Base-by-base conservation (phyloP, 2,888 invertebrate species). In the Aproaerema taeniolella region DNA sequence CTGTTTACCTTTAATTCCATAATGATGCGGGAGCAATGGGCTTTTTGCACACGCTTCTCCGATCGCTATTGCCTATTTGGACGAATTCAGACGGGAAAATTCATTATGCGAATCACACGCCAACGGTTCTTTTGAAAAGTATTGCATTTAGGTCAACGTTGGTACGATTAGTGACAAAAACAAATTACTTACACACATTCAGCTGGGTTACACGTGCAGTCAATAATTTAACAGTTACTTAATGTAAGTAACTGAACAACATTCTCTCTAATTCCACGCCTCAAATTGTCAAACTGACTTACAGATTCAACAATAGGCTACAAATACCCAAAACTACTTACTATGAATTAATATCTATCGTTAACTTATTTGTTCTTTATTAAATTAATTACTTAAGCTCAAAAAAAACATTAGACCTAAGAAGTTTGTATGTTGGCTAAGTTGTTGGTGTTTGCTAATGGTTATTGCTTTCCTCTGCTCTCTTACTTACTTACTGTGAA, bases 1-100 rank as follows among this genome's bases (percentile, higher is more conserved):
- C 80, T 85, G 83, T 82, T 85, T 81, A 76, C 66, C 55, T 75
- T 79, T 79, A 81, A 83, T 83, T 69, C 62, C 63, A 72, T 81
- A 82, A 85, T 83, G 68, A 75, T 58, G 60, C 58, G 61, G 62
- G 68, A 62, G 67, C 71, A 67, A 61, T 61, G 58, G 62, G 68
- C 71, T 74, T 76, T 71, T 72, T 78, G 70, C 77, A 71, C 65
- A 67, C 66, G 64, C 56, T 64, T 62, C 53, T 51, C 43, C 42
- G 57, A 57, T 52, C 49, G 43, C 45, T 53, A 43, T 32, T 43
- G 50, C 54, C 55, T 56, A 56, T 58, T 59, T 59, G 51, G 49
- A 50, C 38, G 47, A 54, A 51, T 54, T 52, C 41, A 40, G 52
- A 47, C 47, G 47, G 48, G 46, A 44, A 51, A 59, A 55, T 54